Evolutionary conservation across 2,113 vertebrate genomes (phyloP), one percentile per base, ranked within the genome.

Genomic region (Zosterops japonicus): DNA sequence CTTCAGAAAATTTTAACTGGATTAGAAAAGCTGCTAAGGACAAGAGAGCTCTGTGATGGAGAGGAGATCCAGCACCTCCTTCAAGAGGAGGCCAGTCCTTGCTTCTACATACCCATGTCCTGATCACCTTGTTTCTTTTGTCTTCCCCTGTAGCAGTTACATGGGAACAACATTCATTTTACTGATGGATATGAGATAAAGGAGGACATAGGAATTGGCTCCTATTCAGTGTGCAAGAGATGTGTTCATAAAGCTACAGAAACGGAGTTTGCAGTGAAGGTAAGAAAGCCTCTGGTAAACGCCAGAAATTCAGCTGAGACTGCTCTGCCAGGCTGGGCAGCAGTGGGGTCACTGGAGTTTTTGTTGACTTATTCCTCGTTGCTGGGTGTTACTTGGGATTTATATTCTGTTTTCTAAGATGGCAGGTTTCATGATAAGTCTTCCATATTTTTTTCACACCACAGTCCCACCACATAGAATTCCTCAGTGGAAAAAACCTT

Each of bases 201-300:
- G 93, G 99, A 99, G 91, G 99, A 99, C 93, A 97, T 99, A 22
- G 98, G 98, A 47, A 97, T 98, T 83, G 98, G 99, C 11, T 98
- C 98, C 46, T 98, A 98, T 53, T 99, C 98, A 0, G 98, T 99
- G 84, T 98, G 98, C 97, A 99, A 97, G 94, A 98, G 98, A 27
- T 99, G 99, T 27, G 96, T 99, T 60, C 99, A 99, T 84, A 99
- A 98, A 96, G 97, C 99, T 23, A 99, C 99, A 4, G 98, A 98
- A 41, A 97, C 99, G 1, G 99, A 99, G 92, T 99, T 99, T 69
- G 99, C 99, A 8, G 99, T 99, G 50, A 99, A 99, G 98, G 99
- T 99, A 97, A 97, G 95, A 83, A 57, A 42, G 49, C 44, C 25
- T 8, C 17, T 64, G 36, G 16, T 19, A 44, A 50, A 29, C 65